phyloP scores from a whole-genome alignment of 2,888 invertebrate genomes.

The Buathra laborator region DNA sequence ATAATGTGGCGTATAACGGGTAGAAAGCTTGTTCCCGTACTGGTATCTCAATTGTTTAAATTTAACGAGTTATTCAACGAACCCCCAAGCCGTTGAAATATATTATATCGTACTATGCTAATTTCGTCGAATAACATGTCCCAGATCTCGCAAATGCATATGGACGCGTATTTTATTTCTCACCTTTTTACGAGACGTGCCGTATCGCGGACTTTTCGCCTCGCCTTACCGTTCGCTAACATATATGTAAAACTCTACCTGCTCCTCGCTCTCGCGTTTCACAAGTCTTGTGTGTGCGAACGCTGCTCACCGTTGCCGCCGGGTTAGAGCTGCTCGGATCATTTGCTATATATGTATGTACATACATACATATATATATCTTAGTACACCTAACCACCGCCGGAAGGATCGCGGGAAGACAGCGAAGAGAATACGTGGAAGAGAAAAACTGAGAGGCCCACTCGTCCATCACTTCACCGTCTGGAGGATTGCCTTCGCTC shows the following conservation, averaged over 20 bases:
- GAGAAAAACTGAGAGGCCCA: conserved; percentile 59
- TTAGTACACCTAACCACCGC: neutral
- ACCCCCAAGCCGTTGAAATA: neutral
- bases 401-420: conserved; percentile 23
- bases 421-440: conserved; percentile 10
- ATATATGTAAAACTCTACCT: conserved; percentile 20
- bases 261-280: conserved; percentile 22
- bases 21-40: neutral
- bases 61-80: conserved; percentile 16
- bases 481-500: conserved; percentile 62
- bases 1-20: conserved; percentile 7
- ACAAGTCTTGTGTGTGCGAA: conserved; percentile 41
- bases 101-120: neutral
- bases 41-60: conserved; percentile 4
- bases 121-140: neutral
- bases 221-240: conserved; percentile 25
- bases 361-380: conserved; percentile 11
- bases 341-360: neutral
- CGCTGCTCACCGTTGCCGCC: conserved; percentile 41
- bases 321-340: neutral
- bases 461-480: conserved; percentile 62
- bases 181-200: conserved; percentile 59
- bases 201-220: conserved; percentile 58
- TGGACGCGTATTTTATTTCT: conserved; percentile 22
- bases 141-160: neutral